Evolutionary conservation across 2,888 invertebrate genomes (phyloP).

Genomic region (Venusia cambrica): DNA sequence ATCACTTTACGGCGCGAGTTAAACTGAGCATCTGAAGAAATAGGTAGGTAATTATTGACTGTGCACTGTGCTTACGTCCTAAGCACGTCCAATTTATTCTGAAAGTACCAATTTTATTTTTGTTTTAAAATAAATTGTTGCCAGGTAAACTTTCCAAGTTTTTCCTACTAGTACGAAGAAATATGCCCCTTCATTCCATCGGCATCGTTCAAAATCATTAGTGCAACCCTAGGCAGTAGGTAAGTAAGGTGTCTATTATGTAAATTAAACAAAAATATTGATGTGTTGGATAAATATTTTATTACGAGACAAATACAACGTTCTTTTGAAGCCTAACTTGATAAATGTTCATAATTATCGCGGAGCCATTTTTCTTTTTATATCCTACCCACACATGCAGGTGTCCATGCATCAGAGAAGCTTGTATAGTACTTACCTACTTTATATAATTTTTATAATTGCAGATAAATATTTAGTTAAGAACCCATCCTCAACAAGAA

Average conservation of each 20-base stretch:
- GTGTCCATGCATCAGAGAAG: constrained; percentile 52
- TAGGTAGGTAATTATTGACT: too few relatives aligned
- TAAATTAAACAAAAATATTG: constrained; percentile 31
- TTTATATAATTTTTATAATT: constrained; percentile 54
- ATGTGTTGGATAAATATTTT: constrained; percentile 76
- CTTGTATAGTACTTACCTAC: constrained; percentile 47
- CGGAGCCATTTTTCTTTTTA: constrained; percentile 64
- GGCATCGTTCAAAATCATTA: too few relatives aligned
- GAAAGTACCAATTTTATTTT: too few relatives aligned
- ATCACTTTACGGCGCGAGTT: too few relatives aligned
- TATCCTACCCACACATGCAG: constrained; percentile 56
- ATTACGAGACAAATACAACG: constrained; percentile 75
- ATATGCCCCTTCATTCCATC: too few relatives aligned
- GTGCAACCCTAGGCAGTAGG: too few relatives aligned
- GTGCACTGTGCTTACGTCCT: too few relatives aligned
- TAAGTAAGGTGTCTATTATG: too few relatives aligned
- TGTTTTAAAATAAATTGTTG: too few relatives aligned
- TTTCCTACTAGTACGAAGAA: constrained; percentile 9
- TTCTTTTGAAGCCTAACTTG: constrained; percentile 65
- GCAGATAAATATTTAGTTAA: constrained; percentile 60
- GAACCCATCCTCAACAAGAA: constrained; percentile 59
- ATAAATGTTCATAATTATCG: constrained; percentile 63
- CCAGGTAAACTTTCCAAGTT: background rate
- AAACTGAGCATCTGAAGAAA: too few relatives aligned
- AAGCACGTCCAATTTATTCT: too few relatives aligned